Evolutionary conservation across 2,797 vertebrate species (phyloP).

Genomic region (Rousettus madagascariensis): DNA sequence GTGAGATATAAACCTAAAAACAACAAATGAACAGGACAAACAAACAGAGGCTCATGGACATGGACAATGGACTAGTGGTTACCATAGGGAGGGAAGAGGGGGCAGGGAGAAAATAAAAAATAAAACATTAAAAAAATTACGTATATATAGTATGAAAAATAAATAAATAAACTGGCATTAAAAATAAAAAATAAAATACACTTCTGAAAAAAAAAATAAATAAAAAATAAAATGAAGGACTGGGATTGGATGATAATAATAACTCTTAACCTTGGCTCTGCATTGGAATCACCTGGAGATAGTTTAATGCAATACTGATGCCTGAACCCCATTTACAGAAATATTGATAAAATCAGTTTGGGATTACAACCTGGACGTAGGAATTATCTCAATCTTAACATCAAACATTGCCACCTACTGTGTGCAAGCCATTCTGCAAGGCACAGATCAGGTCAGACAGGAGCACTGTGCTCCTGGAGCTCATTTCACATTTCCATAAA

Average conservation of each 20-base stretch:
- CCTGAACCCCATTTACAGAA: not conserved
- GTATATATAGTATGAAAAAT: too few species aligned
- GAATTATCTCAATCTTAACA: not conserved
- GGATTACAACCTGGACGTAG: not conserved
- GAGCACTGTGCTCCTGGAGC: not conserved
- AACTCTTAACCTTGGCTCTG: not conserved
- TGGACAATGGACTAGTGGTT: too few species aligned
- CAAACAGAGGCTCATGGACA: too few species aligned
- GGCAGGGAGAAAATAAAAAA: too few species aligned
- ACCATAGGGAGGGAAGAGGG: too few species aligned
- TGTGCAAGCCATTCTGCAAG: not conserved
- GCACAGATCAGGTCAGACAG: not conserved
- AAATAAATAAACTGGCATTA: too few species aligned
- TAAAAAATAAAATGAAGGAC: too few species aligned
- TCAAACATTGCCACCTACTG: not conserved
- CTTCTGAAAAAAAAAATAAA: too few species aligned
- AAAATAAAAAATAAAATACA: too few species aligned
- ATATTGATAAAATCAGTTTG: not conserved
- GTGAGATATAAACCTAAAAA: too few species aligned
- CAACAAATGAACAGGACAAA: too few species aligned
- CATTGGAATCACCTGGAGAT: not conserved
- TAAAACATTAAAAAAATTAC: too few species aligned
- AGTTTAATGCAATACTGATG: not conserved
- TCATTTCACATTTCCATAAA: not conserved
- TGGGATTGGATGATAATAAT: not conserved